Conservation (phyloP, 2,113 vertebrate species). For the Tonatia bakeri region DNA sequence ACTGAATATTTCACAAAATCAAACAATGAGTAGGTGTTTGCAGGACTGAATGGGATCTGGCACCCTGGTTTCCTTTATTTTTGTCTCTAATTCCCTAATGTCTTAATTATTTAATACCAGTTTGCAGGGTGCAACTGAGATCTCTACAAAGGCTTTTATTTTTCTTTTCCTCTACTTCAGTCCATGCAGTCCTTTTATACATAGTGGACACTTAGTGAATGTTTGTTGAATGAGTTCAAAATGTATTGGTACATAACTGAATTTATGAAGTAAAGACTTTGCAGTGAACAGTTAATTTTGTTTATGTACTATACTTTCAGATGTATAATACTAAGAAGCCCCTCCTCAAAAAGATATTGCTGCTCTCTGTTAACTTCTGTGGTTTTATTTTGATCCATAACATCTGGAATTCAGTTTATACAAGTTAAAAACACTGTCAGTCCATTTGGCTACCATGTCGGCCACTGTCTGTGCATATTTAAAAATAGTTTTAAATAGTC, state of each 20-base stretch:
- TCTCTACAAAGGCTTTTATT: neutral
- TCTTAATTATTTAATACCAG: conserved; percentile 16
- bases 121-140: neutral
- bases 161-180: neutral
- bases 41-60: neutral
- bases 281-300: conserved; percentile 9
- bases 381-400: conserved; percentile 35
- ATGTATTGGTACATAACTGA: neutral
- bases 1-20: neutral
- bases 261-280: conserved; percentile 45
- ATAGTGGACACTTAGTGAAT: neutral
- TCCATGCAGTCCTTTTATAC: neutral
- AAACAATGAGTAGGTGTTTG: neutral
- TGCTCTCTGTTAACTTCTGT: neutral
- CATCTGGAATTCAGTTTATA: conserved; percentile 41
- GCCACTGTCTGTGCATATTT: conserved; percentile 33
- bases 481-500: conserved; percentile 41
- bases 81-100: neutral
- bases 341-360: conserved; percentile 26
- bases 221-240: conserved; percentile 31
- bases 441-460: neutral
- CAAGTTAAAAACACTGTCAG: conserved; percentile 21
- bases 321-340: neutral
- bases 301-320: neutral
- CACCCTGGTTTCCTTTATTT: neutral